Evolutionary conservation across 1,140 invertebrate species (phyloP), one percentile per base, ranked within the genome.

Genomic region (Tetraneura akinire): DNA sequence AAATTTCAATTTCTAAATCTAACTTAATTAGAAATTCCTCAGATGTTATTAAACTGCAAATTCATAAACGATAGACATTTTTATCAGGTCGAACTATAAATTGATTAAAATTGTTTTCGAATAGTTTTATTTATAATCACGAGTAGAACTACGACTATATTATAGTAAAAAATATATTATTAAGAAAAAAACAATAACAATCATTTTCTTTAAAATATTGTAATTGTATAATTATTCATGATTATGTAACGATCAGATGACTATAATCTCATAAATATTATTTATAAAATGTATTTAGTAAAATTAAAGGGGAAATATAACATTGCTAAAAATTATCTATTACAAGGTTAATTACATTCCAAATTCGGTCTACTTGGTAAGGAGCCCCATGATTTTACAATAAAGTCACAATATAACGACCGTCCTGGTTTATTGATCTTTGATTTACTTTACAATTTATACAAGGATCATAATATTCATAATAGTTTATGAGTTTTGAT

Each of bases 381-480:
- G 23, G 18, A 71, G 29, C 14, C 60, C 18, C 47, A 47, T 78
- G 53, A 78, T 62, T 78, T 60, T 78, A 55, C 53, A 78, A 78
- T 47, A 45, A 78, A 76, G 47, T 62, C 37, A 62, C 62, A 60
- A 76, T 76, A 57, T n/a, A 60, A 78, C 53, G 74, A 49, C 80
- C 74, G 47, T 81, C 57, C 49, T 51, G n/a, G 42, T 70, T 81
- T 60, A 29, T 82, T 78, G 71, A n/a, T 80, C 82, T 51, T 71
- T 23, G 68, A 21, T 51, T 13, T 51, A 51, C 23, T 71, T 23
- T 70, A 71, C 3, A 4, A 37, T 8, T 37, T 37, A 37, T 37
- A 37, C 68, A 71, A 71, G 68, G 68, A 71, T 71, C 11, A 51
- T 29, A 71, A 29, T 13, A 71, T 51, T 71, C 11, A 51, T 29